These are phyloP conservation scores for Coenonympha arcania DNA, from an alignment of 2,888 invertebrate species.

Conservation along the genomic window DNA sequence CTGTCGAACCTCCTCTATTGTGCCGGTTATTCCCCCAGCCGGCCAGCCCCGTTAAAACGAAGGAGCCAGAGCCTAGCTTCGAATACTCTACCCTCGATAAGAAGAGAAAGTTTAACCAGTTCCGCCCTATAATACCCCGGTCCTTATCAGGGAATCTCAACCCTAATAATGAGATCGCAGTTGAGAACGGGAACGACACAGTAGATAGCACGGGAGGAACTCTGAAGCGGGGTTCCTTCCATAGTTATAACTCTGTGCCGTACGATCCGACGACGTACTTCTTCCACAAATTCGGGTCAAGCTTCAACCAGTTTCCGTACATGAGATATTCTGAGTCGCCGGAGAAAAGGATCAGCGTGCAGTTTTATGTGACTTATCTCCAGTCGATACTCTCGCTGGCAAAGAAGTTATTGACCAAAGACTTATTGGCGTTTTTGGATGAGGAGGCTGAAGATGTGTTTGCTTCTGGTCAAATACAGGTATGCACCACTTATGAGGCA, in stretches of 20 bases:
- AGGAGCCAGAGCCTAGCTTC: conserved; percentile 57
- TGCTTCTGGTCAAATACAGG: conserved; percentile 78
- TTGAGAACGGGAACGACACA: conserved; percentile 56
- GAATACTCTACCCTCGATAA: conserved; percentile 74
- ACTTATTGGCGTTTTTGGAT: conserved; percentile 85
- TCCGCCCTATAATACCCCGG: conserved; percentile 91
- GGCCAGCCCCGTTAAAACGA: conserved; percentile 73
- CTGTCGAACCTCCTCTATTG: conserved; percentile 84
- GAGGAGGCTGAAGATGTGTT: conserved; percentile 87
- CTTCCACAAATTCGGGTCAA: conserved; percentile 93
- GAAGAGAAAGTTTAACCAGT: conserved; percentile 80
- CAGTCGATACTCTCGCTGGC: conserved; percentile 85
- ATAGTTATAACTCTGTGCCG: conserved; percentile 78
- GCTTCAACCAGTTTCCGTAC: conserved; percentile 91
- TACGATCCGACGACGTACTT: conserved; percentile 89
- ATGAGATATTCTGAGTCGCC: conserved; percentile 84
- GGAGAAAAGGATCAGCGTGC: conserved; percentile 77
- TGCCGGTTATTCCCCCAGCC: conserved; percentile 89
- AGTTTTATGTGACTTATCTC: conserved; percentile 84
- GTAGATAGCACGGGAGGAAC: conserved; percentile 50
- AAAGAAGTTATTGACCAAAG: conserved; percentile 89
- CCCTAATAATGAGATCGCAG: conserved; percentile 72
- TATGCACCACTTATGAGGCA: conserved; percentile 31
- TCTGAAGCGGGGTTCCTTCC: conserved; percentile 62
- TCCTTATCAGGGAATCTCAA: conserved; percentile 89